A percentile compares a stretch with the other conserved stretches of the same genome.
phyloP scores from a whole-genome alignment of 2,113 vertebrate genomes.

The Xyliphius kryptos region DNA sequence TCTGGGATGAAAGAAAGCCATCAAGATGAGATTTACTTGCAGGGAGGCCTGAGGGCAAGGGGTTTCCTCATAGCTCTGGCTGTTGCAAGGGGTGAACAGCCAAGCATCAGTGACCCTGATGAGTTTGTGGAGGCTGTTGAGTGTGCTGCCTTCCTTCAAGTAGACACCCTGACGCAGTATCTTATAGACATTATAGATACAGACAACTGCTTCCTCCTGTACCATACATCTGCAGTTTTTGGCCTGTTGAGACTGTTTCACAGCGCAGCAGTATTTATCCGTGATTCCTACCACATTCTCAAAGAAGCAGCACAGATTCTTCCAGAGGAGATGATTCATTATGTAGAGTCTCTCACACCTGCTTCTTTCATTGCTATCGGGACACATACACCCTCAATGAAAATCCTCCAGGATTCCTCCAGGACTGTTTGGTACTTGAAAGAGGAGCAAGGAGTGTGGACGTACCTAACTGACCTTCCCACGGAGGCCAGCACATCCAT shows the following conservation, averaged over 20 bases:
- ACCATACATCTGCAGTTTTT: constrained; percentile 73
- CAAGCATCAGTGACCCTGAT: constrained; percentile 63
- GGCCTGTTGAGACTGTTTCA: constrained; percentile 74
- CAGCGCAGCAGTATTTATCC: constrained; percentile 72
- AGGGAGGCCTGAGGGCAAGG: constrained; percentile 65
- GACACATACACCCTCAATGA: constrained; percentile 78
- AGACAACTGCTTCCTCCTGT: constrained; percentile 83
- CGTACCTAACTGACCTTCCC: constrained; percentile 77
- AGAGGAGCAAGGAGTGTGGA: constrained; percentile 76
- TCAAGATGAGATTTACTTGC: constrained; percentile 71
- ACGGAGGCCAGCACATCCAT: constrained; percentile 82
- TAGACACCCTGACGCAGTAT: constrained; percentile 64
- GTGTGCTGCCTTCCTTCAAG: constrained; percentile 89
- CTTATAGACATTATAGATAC: constrained; percentile 77
- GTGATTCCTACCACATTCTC: constrained; percentile 70
- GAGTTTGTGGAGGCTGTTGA: constrained; percentile 79
- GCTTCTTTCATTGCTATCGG: constrained; percentile 77
- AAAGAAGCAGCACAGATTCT: constrained; percentile 63
- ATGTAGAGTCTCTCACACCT: constrained; percentile 70
- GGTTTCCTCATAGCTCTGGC: constrained; percentile 75
- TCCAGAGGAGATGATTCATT: constrained; percentile 67
- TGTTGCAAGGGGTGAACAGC: constrained; percentile 73
- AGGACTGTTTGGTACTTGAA: constrained; percentile 84
- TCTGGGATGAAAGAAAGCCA: constrained; percentile 85
- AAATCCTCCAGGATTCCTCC: constrained; percentile 77